Base-by-base conservation (phyloP, 2,797 vertebrate genomes). In the Neomorphus geoffroyi region DNA sequence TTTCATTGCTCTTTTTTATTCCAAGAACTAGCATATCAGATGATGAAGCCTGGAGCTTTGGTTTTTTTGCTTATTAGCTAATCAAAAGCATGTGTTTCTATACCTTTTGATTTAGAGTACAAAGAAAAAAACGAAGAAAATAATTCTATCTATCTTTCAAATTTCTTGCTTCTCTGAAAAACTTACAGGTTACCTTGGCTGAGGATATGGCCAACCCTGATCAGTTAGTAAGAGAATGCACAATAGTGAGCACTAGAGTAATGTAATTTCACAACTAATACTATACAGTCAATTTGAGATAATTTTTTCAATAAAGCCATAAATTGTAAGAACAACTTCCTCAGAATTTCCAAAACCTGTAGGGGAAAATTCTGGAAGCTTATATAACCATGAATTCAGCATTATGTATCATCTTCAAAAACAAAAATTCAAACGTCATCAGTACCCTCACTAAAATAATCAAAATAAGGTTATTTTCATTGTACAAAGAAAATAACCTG, bases 11-110 rank as follows among this genome's bases (percentile, higher is more conserved):
- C 53, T 79, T 72, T 80, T 96, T 74, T 71, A 85, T 87, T 85
- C 88, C 66, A 85, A 71, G 73, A 96, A 94, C 94, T 93, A 82
- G 72, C 87, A 69, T 93, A 93, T 72, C 75, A 94, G 39, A 90
- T 77, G 77, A 95, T 62, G 74, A 94, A 92, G 69, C 74, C 56
- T n/a, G 24, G 9, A 65, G 62, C 53, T 88, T 90, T 82, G 56
- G 65, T 72, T 1, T 62, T 54, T 61, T 82, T 74, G 53, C 66
- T 70, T 75, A 87, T 60, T 80, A 92, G 81, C 70, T 91, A 86
- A 93, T 79, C 69, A 86, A 94, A 97, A 80, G 50, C 53, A 83
- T 33, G 46, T 54, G 57, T 77, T 72, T 54, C 56, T 71, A 46
- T 73, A 46, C 89, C 11, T 73, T 84, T 60, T 74, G 73, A 75